Conservation (phyloP, 2,113 vertebrate species). For the Paradoxurus hermaphroditus region DNA sequence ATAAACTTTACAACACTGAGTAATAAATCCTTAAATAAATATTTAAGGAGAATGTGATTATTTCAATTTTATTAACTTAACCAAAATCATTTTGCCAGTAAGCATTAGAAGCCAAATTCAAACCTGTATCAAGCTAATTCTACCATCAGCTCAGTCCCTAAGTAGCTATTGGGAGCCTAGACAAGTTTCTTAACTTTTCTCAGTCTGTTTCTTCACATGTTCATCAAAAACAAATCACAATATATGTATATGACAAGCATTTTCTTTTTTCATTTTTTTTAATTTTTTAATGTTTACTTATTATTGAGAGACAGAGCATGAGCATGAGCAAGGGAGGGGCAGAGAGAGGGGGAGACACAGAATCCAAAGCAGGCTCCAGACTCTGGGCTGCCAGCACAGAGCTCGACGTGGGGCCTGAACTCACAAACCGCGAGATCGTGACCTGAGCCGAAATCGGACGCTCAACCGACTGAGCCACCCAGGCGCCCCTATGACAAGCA, state of each 20-base stretch:
- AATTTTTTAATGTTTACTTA: no score
- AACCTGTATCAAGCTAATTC: background rate
- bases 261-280: no score
- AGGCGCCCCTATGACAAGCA: background rate
- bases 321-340: no score
- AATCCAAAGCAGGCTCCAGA: no score
- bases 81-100: conserved; percentile 6
- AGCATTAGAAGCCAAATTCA: conserved; percentile 35
- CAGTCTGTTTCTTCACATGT: background rate
- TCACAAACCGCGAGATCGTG: no score
- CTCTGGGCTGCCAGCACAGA: no score
- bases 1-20: background rate
- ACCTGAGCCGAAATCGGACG: no score
- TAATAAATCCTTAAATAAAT: conserved; percentile 20
- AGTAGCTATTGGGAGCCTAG: background rate
- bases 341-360: no score
- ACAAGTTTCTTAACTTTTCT: background rate
- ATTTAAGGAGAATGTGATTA: background rate
- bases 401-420: no score
- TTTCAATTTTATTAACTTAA: conserved; percentile 10
- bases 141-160: background rate
- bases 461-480: no score
- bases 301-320: no score
- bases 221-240: background rate
- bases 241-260: background rate